Evolutionary conservation across 2,113 vertebrate species (phyloP).

Genomic region (Furnarius figulus): DNA sequence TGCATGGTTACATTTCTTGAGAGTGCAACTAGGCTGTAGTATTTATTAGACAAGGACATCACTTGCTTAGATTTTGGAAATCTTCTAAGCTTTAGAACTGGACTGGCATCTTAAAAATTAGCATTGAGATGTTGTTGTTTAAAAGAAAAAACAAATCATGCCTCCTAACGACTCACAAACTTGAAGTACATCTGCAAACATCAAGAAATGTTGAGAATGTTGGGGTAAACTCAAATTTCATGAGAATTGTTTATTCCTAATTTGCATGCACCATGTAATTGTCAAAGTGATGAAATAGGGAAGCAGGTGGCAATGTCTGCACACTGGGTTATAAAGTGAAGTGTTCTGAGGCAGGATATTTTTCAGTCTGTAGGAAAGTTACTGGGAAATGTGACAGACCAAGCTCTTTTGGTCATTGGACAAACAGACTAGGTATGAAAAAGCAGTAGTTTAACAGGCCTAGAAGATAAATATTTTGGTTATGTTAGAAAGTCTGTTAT

Average conservation of each 20-base stretch:
- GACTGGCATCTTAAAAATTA: background rate
- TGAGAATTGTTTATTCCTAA: background rate
- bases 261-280: constrained; percentile 51
- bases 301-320: constrained; percentile 54
- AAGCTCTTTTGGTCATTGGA: background rate
- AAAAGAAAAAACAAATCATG: background rate
- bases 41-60: background rate
- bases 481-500: background rate
- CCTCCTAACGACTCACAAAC: background rate
- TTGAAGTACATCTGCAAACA: constrained; percentile 8
- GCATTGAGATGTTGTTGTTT: background rate
- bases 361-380: background rate
- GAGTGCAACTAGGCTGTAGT: background rate
- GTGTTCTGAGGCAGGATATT: background rate
- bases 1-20: background rate
- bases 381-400: background rate
- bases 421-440: background rate
- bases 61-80: background rate
- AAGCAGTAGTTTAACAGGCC: background rate
- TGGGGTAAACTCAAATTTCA: constrained; percentile 15
- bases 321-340: background rate
- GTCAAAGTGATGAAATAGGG: constrained; percentile 23
- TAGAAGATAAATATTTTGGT: background rate
- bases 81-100: background rate
- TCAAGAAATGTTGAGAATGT: constrained; percentile 15